These are phyloP conservation scores for Drosophila lutescens DNA, from an alignment of 2,888 invertebrate species.

Conservation along the genomic window DNA sequence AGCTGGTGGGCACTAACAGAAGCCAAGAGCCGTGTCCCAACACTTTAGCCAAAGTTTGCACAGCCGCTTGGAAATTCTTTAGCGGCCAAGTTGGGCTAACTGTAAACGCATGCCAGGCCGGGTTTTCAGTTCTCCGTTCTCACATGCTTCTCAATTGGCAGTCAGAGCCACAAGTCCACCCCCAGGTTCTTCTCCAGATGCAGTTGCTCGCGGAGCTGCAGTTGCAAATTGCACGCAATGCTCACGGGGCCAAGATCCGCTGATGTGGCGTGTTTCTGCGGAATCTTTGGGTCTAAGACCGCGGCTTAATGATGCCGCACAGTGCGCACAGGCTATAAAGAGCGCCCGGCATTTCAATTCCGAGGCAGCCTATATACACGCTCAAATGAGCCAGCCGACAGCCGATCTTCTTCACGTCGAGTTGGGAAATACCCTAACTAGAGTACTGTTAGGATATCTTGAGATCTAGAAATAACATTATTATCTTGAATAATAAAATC, in stretches of 20 bases:
- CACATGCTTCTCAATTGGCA: conserved; percentile 53
- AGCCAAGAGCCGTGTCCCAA: conserved; percentile 49
- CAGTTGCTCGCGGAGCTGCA: conserved; percentile 52
- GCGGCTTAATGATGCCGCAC: conserved; percentile 75
- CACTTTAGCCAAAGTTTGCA: conserved; percentile 60
- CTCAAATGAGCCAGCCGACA: conserved; percentile 25
- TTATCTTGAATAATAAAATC: no score
- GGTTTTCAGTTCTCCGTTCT: conserved; percentile 55
- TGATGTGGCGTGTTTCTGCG: conserved; percentile 39
- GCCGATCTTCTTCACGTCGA: conserved; percentile 10
- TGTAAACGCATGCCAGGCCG: conserved; percentile 71
- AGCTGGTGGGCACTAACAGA: conserved; percentile 52
- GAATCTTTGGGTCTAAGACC: conserved; percentile 50
- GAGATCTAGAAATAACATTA: no score
- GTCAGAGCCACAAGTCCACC: conserved; percentile 58
- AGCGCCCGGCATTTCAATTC: conserved; percentile 77
- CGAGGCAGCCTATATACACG: conserved; percentile 52
- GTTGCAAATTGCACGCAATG: conserved; percentile 76
- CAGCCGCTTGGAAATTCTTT: conserved; percentile 27
- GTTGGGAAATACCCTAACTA: conserved; percentile 14
- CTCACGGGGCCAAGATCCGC: conserved; percentile 25
- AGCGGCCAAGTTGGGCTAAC: conserved; percentile 43
- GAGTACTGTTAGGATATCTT: background rate
- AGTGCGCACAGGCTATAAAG: conserved; percentile 58
- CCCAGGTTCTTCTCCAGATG: conserved; percentile 49